phyloP scores from a whole-genome alignment of 2,113 vertebrate species.

The Nerophis ophidion region DNA sequence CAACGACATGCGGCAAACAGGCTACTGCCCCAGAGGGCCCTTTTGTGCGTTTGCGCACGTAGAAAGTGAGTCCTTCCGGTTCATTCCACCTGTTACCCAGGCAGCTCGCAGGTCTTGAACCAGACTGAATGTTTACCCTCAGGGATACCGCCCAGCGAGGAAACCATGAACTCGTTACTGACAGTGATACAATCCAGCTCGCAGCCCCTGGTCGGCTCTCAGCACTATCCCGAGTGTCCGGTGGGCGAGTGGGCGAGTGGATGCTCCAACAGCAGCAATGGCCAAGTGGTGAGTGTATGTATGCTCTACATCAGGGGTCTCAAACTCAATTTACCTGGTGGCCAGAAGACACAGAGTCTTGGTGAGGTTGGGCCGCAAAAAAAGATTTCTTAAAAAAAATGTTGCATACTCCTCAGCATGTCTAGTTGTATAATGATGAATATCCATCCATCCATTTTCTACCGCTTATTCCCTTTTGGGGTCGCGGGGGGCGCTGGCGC shows the following conservation, averaged over 20 bases:
- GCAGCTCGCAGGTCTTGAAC: no score
- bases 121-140: conserved; percentile 7
- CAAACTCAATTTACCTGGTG: no score
- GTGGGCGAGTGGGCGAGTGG: conserved; percentile 77
- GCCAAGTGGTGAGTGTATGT: conserved; percentile 80
- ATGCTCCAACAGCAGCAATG: conserved; percentile 66
- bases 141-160: conserved; percentile 79
- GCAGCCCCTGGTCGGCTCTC: conserved; percentile 67
- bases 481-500: no score
- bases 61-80: conserved; percentile 75
- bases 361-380: no score
- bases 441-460: no score
- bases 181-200: conserved; percentile 72
- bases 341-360: no score
- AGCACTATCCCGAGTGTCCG: conserved; percentile 77
- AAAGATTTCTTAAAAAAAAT: no score
- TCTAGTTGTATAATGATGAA: no score
- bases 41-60: conserved; percentile 91
- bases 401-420: no score
- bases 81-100: background rate
- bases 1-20: conserved; percentile 89
- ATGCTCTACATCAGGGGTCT: no score
- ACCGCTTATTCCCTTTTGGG: no score
- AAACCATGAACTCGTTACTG: conserved; percentile 75
- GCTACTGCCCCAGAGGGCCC: conserved; percentile 86